Evolutionary conservation across 2,888 invertebrate genomes (phyloP).

Genomic region (Mycalesis mineus): DNA sequence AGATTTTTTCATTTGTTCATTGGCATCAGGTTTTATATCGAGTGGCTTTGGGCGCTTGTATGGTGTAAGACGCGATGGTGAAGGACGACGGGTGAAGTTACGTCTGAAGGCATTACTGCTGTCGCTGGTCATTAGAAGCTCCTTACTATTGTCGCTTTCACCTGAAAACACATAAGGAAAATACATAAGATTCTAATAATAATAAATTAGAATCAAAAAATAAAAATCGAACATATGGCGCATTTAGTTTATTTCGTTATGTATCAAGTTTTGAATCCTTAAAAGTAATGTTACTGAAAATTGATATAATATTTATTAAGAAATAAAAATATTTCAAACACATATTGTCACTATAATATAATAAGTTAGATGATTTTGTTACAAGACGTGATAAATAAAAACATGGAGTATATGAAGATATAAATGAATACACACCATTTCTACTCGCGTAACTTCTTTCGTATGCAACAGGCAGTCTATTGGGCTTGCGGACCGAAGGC

Average conservation of each 20-base stretch:
- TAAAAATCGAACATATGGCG: too few relatives aligned
- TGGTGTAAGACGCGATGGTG: constrained; percentile 53
- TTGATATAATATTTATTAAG: too few relatives aligned
- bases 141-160: constrained; percentile 79
- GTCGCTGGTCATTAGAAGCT: constrained; percentile 80
- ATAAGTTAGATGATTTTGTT: too few relatives aligned
- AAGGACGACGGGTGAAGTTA: constrained; percentile 60
- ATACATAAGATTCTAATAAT: constrained; percentile 3
- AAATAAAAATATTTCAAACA: too few relatives aligned
- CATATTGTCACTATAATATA: too few relatives aligned
- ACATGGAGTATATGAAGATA: too few relatives aligned
- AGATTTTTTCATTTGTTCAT: constrained; percentile 20
- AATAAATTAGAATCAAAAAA: too few relatives aligned
- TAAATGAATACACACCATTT: constrained; percentile 14
- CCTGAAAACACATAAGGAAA: constrained; percentile 40
- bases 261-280: too few relatives aligned
- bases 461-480: constrained; percentile 34
- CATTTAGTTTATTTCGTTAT: too few relatives aligned
- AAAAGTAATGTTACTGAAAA: too few relatives aligned
- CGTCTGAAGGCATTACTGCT: constrained; percentile 54
- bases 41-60: constrained; percentile 43
- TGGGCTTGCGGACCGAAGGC: constrained; percentile 52
- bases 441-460: constrained; percentile 25
- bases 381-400: too few relatives aligned
- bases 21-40: constrained; percentile 19